phyloP scores from a whole-genome alignment of 2,797 vertebrate genomes.

The Acipenser transmontanus region DNA sequence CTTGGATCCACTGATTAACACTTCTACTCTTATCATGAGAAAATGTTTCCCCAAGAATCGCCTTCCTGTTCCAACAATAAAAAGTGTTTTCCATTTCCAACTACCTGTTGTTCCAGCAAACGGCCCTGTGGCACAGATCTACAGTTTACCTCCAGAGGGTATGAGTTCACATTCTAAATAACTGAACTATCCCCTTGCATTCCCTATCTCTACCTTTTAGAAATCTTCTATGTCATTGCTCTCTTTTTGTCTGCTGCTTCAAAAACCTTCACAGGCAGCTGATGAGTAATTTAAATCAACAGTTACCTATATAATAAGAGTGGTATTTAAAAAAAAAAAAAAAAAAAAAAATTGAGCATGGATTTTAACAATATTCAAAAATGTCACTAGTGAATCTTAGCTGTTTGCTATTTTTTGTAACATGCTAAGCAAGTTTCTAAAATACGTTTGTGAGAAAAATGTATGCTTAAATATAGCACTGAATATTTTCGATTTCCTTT shows the following conservation, averaged over 20 bases:
- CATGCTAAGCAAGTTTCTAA: too few species aligned
- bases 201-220: neutral
- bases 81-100: constrained; percentile 80
- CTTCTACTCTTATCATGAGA: constrained; percentile 94
- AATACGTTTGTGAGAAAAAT: too few species aligned
- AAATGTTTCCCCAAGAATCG: constrained; percentile 99
- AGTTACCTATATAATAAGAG: neutral
- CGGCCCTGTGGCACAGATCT: constrained; percentile 86
- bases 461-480: too few species aligned
- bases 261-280: neutral
- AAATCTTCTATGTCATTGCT: neutral
- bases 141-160: constrained; percentile 84
- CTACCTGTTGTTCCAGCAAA: constrained; percentile 73
- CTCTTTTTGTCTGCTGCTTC: neutral
- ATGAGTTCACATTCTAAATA: constrained; percentile 29
- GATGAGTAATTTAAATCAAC: neutral
- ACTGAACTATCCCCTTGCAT: neutral
- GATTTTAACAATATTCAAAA: too few species aligned
- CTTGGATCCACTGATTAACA: constrained; percentile 89
- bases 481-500: too few species aligned
- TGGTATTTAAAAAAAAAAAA: neutral
- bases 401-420: too few species aligned
- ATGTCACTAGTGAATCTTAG: too few species aligned
- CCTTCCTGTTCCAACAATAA: constrained; percentile 88
- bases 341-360: too few species aligned